phyloP scores from a whole-genome alignment of 2,113 vertebrate genomes.

The Fukomys damarensis region DNA sequence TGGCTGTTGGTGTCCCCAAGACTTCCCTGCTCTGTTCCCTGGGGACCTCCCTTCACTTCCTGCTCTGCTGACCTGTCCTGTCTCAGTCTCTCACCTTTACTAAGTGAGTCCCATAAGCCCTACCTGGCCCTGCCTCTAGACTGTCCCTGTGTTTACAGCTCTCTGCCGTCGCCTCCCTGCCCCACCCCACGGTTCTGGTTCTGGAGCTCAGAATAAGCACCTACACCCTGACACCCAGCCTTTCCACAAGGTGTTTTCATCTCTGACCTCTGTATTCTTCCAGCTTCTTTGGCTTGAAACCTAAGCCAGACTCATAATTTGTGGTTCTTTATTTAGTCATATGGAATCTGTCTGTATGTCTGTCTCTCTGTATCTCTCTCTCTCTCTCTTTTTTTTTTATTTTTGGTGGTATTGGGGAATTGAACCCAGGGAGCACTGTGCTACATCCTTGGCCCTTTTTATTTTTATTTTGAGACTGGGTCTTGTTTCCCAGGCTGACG shows the following conservation, averaged over 20 bases:
- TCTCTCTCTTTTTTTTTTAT: not conserved
- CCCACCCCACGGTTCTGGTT: not conserved
- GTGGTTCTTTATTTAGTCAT: not conserved
- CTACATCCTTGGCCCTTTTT: not conserved
- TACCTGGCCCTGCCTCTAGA: not conserved
- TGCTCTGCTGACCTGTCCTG: not conserved
- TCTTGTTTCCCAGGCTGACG: not conserved
- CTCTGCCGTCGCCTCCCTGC: not conserved
- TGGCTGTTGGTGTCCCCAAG: not conserved
- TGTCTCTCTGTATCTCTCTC: not conserved
- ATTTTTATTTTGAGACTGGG: not conserved
- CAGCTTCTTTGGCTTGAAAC: slow-evolving; percentile 28
- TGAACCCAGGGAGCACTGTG: not conserved
- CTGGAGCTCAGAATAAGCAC: not conserved
- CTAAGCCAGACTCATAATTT: slow-evolving; percentile 18
- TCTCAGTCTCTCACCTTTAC: slow-evolving; percentile 3
- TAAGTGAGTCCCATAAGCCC: not conserved
- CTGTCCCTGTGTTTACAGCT: not conserved
- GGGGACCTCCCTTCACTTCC: not conserved
- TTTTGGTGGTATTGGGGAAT: not conserved
- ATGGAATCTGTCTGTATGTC: not conserved
- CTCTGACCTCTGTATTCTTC: not conserved
- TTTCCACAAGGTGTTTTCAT: not conserved
- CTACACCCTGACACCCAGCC: not conserved
- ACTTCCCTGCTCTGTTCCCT: not conserved